phyloP scores from a whole-genome alignment of 1,140 invertebrate genomes.

The Chelonus insularis region DNA sequence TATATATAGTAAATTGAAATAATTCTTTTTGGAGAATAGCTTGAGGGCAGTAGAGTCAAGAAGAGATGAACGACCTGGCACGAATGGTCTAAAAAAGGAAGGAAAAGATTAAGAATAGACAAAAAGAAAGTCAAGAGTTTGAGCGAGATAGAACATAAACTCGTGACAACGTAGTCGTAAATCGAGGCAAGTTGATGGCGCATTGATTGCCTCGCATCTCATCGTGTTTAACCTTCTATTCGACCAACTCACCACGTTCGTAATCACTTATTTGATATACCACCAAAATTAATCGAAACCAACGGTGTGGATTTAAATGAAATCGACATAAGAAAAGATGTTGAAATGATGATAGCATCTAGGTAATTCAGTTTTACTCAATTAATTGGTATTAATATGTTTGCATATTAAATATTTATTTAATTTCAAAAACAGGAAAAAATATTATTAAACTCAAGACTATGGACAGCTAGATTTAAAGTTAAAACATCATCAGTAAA shows the following conservation, averaged over 20 bases:
- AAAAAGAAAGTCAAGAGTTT: background rate
- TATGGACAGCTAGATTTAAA: too few species aligned
- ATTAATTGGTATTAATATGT: too few species aligned
- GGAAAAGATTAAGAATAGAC: slow-evolving; percentile 16
- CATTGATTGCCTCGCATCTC: slow-evolving; percentile 58
- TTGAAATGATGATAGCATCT: too few species aligned
- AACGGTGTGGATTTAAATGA: background rate
- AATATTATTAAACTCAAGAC: too few species aligned
- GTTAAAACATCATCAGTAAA: too few species aligned
- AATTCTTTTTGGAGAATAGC: slow-evolving; percentile 53
- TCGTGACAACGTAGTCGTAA: slow-evolving; percentile 55
- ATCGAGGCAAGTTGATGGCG: slow-evolving; percentile 57
- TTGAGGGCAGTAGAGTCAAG: slow-evolving; percentile 38
- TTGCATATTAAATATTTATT: too few species aligned
- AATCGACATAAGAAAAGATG: background rate
- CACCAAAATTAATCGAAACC: background rate
- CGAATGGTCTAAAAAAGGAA: slow-evolving; percentile 14
- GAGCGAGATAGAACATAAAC: slow-evolving; percentile 28
- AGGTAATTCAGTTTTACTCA: too few species aligned
- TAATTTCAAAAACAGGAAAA: too few species aligned
- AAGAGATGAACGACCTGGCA: slow-evolving; percentile 35
- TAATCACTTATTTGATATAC: background rate
- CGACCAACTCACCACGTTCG: background rate
- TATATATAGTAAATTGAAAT: slow-evolving; percentile 54
- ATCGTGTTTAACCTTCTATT: slow-evolving; percentile 31